Evolutionary conservation across 2,113 vertebrate species (phyloP), one percentile per base, ranked within the genome.

Genomic region (Orycteropus afer): DNA sequence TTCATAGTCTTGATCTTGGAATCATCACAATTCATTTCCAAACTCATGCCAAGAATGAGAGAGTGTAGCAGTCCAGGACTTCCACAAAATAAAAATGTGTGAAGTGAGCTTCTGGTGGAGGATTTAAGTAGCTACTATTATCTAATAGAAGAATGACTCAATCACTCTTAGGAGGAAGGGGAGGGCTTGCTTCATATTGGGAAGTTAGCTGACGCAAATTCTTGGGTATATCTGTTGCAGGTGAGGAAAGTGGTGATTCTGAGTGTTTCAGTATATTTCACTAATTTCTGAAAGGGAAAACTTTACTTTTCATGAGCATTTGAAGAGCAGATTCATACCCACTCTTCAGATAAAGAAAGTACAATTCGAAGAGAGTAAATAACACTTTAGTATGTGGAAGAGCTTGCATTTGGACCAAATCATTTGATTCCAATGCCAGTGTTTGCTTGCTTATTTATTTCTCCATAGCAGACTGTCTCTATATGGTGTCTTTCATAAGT

Each of bases 11-110:
- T 67, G 49, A 95, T 97, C 42, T 67, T 97, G 83, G 97, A 87
- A 37, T 97, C 95, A 61, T 94, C 95, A 0, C 96, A 97, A 34
- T 84, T 96, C 61, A 97, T 97, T 89, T 97, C 97, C 85, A 96
- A 96, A n/a, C 90, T 89, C 93, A 94, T 96, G 93, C 95, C 90
- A 95, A 83, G 32, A 78, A 89, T 22, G 63, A 87, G 65, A 92
- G 47, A 78, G 61, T 82, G 63, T 89, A 93, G 49, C 53, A 55
- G 87, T 78, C 45, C 13, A 71, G 51, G 20, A 73, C 59, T 79
- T 95, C 76, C 47, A 29, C 69, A 53, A 65, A 89, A 79, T 86
- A 13, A 25, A 53, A 91, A 65, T 71, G 13, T 15, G 23, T 47
- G 89, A 86, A 10, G 20, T 53, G 91, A 89, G 71, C 57, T 82